Evolutionary conservation across 2,113 vertebrate genomes (phyloP), one percentile per base, ranked within the genome.

Genomic region (Abramis brama): DNA sequence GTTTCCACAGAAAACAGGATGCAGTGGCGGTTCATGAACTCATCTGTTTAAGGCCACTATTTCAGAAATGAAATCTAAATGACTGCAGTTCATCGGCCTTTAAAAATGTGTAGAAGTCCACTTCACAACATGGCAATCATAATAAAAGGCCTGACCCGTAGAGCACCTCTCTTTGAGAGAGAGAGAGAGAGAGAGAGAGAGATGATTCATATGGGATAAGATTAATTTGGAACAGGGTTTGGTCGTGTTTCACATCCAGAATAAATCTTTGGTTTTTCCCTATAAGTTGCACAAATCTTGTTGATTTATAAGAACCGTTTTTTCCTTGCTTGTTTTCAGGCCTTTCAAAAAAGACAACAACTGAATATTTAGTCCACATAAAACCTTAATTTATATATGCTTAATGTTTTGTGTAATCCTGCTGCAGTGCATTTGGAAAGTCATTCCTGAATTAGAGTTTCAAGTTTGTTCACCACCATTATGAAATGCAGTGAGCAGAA

Each of bases 221-320:
- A 47, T 27, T 81, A 43, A 30, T 81, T 64, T 81, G 79, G 39
- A 81, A 66, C 62, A 45, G 60, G 45, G 60, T 83, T 74, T 83
- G 82, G 82, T 83, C 30, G 12, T 71, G 50, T 83, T 83, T 73
- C 21, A 57, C 45, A 50, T 66, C 27, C 45, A 55, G 9, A 70
- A 82, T 82, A 82, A 82, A 82, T 82, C 45, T n/a, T 30, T 17
- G 19, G 25, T 43, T 82, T 36, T 82, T 68, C 62, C 50, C 47
- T 73, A 73, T 83, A 83, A 73, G 33, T 83, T 83, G 50, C 68
- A 71, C 81, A 83, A 83, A 83, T 73, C 82, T 83, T 55, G 50
- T 83, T 73, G 82, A 83, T 83, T 83, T 83, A 73, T 36, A 73
- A 59, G 33, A 73, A n/a, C 12, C 19, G 5, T 57, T 57, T 71